Evolutionary conservation across 1,140 invertebrate species (phyloP).

Genomic region (Nylanderia fulva): DNA sequence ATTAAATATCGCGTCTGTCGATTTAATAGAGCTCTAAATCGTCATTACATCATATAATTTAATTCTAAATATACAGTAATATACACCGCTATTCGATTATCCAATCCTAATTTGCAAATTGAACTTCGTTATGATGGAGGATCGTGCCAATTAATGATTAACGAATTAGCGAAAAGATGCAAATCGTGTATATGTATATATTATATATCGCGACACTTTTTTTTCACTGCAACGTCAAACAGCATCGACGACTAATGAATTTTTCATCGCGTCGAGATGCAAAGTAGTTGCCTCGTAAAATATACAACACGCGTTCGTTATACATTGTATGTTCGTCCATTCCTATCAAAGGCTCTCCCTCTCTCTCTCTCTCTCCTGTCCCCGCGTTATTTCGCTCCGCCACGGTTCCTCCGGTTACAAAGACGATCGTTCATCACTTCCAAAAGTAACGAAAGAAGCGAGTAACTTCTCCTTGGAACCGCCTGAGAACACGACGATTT

Average conservation of each 20-base stretch:
- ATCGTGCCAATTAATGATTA: background rate
- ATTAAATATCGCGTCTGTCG: background rate
- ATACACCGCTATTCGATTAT: background rate
- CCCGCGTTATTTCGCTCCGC: slow-evolving; percentile 40
- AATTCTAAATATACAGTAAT: background rate
- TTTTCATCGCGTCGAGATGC: slow-evolving; percentile 81
- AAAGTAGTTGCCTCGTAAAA: slow-evolving; percentile 81
- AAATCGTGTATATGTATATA: slow-evolving; percentile 37
- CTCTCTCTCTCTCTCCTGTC: slow-evolving; percentile 34
- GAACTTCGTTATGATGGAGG: background rate
- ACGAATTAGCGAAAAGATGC: slow-evolving; percentile 39
- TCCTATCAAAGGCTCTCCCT: slow-evolving; percentile 70
- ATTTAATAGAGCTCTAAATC: background rate
- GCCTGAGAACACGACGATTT: slow-evolving; percentile 39
- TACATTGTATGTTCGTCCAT: slow-evolving; percentile 75
- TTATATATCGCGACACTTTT: slow-evolving; percentile 48
- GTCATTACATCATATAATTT: background rate
- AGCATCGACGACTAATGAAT: slow-evolving; percentile 75
- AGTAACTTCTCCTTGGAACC: background rate
- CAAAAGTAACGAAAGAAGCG: slow-evolving; percentile 77
- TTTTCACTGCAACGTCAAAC: slow-evolving; percentile 48
- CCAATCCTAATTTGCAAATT: background rate
- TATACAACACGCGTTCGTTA: slow-evolving; percentile 82
- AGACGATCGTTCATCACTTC: slow-evolving; percentile 77
- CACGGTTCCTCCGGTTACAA: slow-evolving; percentile 58